Evolutionary conservation across 1,140 invertebrate genomes (phyloP), one percentile per base, ranked within the genome.

Genomic region (Palaemon carinicauda): DNA sequence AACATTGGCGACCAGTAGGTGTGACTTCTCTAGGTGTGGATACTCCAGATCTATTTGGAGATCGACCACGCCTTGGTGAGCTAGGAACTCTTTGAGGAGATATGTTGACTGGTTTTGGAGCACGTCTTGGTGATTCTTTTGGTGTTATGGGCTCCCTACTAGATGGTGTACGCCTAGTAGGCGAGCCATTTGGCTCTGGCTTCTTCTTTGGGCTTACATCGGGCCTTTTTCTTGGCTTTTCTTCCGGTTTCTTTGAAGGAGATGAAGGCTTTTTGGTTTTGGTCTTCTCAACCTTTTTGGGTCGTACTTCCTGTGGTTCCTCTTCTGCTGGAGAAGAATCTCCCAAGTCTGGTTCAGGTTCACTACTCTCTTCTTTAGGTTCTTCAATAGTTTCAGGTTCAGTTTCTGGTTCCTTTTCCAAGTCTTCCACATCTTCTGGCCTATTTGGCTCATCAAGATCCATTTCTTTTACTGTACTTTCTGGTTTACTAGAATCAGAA

Each of bases 1-100:
- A 89, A 24, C 81, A 89, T 56, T 81, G 51, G 1, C 86, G 53
- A 19, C 69, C 87, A 14, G 80, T 79, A 4, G 88, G 88, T 29
- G 88, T 87, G 14, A 82, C 71, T n/a, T 89, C 88, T 5, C 86
- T 53, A 12, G 86, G 80, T 24, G 86, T 74, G 21, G 80, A 81
- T 24, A 60, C 56, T 41, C 80, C 80, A 31, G 80, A 81, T 5
- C 80, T n/a, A 56, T 31, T 31, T 31, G 82, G 82, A 19, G 82
- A 84, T 27, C 77, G 80, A 0, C 87, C 78, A 54, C 87, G 80
- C 9, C 31, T 19, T 19, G 82, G 82, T 29, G 82, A 88, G 33
- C 71, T 77, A 14, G 86, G 56, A 14, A 83, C 78, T 31, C 78
- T 75, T 56, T 84, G 78, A 9, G 75, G 87, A 29, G 87, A 83